Conservation (phyloP, 2,888 invertebrate species). For the Leptopilina myrica region DNA sequence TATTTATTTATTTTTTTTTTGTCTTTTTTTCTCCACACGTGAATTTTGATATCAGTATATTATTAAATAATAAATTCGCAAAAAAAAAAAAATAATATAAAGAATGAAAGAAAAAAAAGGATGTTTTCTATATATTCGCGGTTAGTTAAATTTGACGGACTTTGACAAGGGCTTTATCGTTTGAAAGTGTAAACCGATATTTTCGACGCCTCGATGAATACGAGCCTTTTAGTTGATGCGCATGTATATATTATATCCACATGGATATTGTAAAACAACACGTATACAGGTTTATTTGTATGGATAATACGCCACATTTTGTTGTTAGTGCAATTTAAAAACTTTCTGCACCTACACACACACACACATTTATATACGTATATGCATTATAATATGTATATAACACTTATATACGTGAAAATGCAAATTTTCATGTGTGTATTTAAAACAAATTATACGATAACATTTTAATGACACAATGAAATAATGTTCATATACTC, state of each 20-base stretch:
- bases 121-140: not conserved
- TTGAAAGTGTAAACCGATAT: constrained; percentile 52
- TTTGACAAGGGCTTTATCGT: constrained; percentile 28
- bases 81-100: too few relatives aligned
- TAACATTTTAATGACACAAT: not conserved
- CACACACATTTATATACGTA: too few relatives aligned
- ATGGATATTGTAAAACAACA: constrained; percentile 8
- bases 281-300: constrained; percentile 50
- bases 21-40: too few relatives aligned
- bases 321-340: constrained; percentile 9
- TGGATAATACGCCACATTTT: constrained; percentile 50
- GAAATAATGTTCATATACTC: not conserved
- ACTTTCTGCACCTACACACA: not conserved
- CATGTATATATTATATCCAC: constrained; percentile 44
- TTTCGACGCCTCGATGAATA: constrained; percentile 53
- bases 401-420: not conserved
- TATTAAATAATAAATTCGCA: not conserved
- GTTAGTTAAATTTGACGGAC: constrained; percentile 25
- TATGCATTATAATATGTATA: too few relatives aligned
- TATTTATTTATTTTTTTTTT: too few relatives aligned
- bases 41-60: constrained; percentile 7
- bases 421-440: not conserved
- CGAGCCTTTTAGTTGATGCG: constrained; percentile 52
- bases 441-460: constrained; percentile 8
- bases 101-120: not conserved